Conservation (phyloP, 2,888 invertebrate genomes). For the Drosophila mercatorum region DNA sequence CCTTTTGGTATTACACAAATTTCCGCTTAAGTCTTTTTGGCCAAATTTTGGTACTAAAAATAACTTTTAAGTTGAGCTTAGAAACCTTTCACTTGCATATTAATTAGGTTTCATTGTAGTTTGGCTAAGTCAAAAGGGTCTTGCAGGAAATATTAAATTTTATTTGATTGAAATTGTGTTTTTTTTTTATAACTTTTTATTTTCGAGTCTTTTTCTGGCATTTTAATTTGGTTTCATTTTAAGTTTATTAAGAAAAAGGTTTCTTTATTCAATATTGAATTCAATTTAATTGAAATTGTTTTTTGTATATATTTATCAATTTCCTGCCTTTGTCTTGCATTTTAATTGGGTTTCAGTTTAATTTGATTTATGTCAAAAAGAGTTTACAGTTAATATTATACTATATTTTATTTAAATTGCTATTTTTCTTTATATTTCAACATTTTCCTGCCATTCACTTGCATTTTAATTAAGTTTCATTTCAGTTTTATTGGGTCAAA, state of each 20-base stretch:
- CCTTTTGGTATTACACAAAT: constrained; percentile 15
- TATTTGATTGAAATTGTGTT: background rate
- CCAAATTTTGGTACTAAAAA: constrained; percentile 35
- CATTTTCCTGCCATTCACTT: too few relatives aligned
- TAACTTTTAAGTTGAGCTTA: constrained; percentile 10
- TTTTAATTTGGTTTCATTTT: background rate
- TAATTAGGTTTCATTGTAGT: background rate
- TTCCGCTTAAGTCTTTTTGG: constrained; percentile 16
- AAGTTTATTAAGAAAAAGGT: too few relatives aligned
- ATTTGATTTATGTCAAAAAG: background rate
- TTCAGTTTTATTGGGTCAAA: background rate
- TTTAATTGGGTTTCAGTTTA: too few relatives aligned
- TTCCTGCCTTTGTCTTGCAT: too few relatives aligned
- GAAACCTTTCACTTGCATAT: constrained; percentile 10
- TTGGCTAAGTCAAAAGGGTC: constrained; percentile 3
- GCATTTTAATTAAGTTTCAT: too few relatives aligned
- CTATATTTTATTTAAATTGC: too few relatives aligned
- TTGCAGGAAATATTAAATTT: background rate
- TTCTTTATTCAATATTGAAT: too few relatives aligned
- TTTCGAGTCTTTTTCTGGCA: constrained; percentile 2
- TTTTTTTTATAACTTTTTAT: background rate
- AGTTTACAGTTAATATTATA: too few relatives aligned
- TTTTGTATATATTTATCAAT: too few relatives aligned
- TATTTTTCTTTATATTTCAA: too few relatives aligned
- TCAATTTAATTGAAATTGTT: too few relatives aligned